Evolutionary conservation across 1,140 invertebrate genomes (phyloP).

Genomic region (Drosophila mojavensis): DNA sequence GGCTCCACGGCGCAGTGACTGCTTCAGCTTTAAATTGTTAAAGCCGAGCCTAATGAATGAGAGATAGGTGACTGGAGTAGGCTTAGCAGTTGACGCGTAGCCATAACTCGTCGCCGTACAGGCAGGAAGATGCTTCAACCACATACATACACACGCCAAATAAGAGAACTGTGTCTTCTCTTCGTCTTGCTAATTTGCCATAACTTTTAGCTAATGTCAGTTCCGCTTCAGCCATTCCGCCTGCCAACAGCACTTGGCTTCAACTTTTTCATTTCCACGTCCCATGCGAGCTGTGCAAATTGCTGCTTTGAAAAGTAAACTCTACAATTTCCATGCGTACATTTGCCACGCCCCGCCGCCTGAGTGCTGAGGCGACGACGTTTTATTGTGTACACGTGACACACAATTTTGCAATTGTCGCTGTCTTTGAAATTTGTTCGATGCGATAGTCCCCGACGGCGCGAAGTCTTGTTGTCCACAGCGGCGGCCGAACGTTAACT

Average conservation of each 20-base stretch:
- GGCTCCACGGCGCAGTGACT: too few species aligned
- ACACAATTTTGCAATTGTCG: constrained; percentile 54
- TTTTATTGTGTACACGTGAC: constrained; percentile 72
- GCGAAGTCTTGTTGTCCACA: constrained; percentile 4
- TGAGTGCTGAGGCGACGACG: not conserved
- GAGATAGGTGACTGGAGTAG: not conserved
- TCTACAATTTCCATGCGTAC: constrained; percentile 47
- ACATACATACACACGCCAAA: constrained; percentile 4
- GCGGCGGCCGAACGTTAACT: constrained; percentile 28
- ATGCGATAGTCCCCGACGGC: constrained; percentile 21
- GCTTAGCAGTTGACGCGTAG: not conserved
- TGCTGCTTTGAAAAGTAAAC: constrained; percentile 63
- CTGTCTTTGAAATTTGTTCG: constrained; percentile 36
- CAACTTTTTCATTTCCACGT: constrained; percentile 42
- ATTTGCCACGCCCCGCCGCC: not conserved
- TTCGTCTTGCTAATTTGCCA: constrained; percentile 47
- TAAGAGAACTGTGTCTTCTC: constrained; percentile 30
- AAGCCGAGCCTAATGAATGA: constrained; percentile 47
- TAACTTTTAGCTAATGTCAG: constrained; percentile 46
- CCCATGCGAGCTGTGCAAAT: constrained; percentile 49
- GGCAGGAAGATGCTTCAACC: constrained; percentile 49
- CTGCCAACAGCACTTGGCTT: not conserved
- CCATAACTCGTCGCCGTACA: constrained; percentile 27
- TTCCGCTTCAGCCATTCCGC: not conserved
- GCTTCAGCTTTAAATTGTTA: constrained; percentile 5